Base-by-base conservation (phyloP, 2,888 invertebrate genomes). In the Hesperia comma region DNA sequence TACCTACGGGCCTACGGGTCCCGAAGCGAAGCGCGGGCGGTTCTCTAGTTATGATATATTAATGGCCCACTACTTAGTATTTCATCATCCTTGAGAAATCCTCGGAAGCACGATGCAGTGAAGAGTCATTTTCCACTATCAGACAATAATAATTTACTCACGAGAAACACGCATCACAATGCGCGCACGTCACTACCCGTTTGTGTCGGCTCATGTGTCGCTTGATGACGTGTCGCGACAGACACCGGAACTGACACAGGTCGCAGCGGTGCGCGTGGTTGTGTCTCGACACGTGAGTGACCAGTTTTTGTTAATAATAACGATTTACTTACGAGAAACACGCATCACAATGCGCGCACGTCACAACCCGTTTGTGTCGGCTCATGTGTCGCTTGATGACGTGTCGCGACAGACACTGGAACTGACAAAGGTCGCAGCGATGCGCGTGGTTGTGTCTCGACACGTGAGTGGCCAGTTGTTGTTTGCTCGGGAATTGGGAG, bases 301-400 rank as follows among this genome's bases (percentile, higher is more conserved):
- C n/a, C n/a, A n/a, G n/a, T n/a, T n/a, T n/a, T n/a, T n/a, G n/a
- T n/a, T n/a, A n/a, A n/a, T n/a, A n/a, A 15, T 3, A 4, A 7
- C 14, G 15, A 54, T 6, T 37, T 33, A 61, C 60, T 61, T 14
- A 61, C 60, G 49, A 17, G 37, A 49, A 61, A 19, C 37, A 49
- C 2, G 26, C 60, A 7, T 33, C 60, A 12, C 60, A 61, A 19
- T 61, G 37, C 10, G 49, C 37, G 37, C 60, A 61, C 8, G 6
- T 6, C 7, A 61, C 17, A 7, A 33, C 14, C 7, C 21, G 33
- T 6, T 49, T 49, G 37, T 61, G 60, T 8, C 19, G 5, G n/a
- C 12, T 6, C 49, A 61, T 19, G n/a, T 61, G 60, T 6, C 1
- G 17, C 19, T 49, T 49, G 15, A 61, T 10, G 10, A 14, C 17